These are phyloP conservation scores for Steatocranus sp. DNA, from an alignment of 2,797 vertebrate genomes.

Conservation along the genomic window DNA sequence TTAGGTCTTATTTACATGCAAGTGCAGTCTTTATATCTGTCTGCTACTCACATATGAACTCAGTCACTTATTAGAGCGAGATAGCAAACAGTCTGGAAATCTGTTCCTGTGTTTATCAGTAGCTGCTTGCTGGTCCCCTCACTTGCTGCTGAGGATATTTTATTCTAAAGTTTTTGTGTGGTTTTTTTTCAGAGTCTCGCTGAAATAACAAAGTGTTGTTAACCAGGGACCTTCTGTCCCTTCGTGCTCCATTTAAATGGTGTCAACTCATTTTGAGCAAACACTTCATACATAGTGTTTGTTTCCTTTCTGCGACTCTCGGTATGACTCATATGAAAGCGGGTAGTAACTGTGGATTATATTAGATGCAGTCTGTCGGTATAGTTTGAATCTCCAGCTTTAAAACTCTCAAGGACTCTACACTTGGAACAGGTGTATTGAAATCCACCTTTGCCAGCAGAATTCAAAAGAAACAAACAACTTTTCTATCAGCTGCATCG, in stretches of 20 bases:
- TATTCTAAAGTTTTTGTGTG: background rate
- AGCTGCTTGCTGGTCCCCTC: background rate
- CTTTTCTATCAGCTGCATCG: constrained; percentile 1
- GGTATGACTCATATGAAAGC: constrained; percentile 19
- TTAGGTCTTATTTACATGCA: background rate
- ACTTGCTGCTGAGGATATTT: background rate
- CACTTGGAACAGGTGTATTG: background rate
- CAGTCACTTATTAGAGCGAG: background rate
- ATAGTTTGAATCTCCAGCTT: constrained; percentile 1
- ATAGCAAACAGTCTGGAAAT: background rate
- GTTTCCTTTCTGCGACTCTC: constrained; percentile 18
- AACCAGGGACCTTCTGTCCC: background rate
- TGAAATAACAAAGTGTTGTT: background rate
- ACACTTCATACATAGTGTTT: background rate
- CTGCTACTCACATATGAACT: background rate
- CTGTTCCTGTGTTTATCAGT: background rate
- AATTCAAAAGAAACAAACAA: constrained; percentile 18
- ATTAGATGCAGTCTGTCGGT: background rate
- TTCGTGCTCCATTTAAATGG: background rate
- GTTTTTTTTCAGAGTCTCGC: background rate
- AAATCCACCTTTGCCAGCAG: constrained; percentile 12
- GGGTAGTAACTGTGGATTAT: constrained; percentile 21
- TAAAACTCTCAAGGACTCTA: constrained; percentile 15
- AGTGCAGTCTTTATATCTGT: background rate
- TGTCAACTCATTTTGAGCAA: background rate